phyloP scores from a whole-genome alignment of 2,797 vertebrate genomes.

The Megalops cyprinoides region DNA sequence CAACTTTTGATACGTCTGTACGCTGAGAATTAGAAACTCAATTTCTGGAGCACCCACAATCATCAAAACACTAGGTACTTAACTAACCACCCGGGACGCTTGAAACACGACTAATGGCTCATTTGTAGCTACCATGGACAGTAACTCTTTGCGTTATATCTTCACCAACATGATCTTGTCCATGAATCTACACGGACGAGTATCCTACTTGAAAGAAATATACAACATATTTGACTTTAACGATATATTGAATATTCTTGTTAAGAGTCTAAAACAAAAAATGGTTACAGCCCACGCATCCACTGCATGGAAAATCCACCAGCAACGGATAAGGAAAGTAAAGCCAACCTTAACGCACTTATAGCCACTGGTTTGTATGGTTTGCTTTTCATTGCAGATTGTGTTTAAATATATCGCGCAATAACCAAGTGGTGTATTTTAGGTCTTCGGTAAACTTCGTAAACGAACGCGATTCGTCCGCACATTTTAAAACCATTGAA shows the following conservation, averaged over 20 bases:
- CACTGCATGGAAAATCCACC: not conserved
- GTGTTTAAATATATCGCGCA: not conserved
- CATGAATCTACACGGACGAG: not conserved
- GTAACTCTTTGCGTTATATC: slow-evolving; percentile 2
- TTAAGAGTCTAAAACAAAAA: not conserved
- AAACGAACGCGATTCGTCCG: not conserved
- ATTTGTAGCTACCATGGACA: slow-evolving; percentile 20
- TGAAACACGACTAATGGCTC: not conserved
- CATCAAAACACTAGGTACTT: not conserved
- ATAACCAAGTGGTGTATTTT: not conserved
- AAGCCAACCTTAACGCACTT: not conserved
- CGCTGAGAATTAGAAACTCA: not conserved
- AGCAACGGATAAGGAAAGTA: slow-evolving; percentile 9
- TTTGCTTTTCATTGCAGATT: not conserved
- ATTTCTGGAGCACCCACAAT: slow-evolving; percentile 1
- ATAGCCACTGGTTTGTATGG: not conserved
- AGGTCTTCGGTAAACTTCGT: not conserved
- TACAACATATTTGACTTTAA: no score
- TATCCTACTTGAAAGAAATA: not conserved
- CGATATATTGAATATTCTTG: not conserved
- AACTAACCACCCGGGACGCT: slow-evolving; percentile 3
- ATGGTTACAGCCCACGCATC: not conserved
- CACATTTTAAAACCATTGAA: not conserved
- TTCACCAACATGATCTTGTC: not conserved
- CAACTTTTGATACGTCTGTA: not conserved